Base-by-base conservation (phyloP, 2,888 invertebrate genomes). In the Brenthis daphne region DNA sequence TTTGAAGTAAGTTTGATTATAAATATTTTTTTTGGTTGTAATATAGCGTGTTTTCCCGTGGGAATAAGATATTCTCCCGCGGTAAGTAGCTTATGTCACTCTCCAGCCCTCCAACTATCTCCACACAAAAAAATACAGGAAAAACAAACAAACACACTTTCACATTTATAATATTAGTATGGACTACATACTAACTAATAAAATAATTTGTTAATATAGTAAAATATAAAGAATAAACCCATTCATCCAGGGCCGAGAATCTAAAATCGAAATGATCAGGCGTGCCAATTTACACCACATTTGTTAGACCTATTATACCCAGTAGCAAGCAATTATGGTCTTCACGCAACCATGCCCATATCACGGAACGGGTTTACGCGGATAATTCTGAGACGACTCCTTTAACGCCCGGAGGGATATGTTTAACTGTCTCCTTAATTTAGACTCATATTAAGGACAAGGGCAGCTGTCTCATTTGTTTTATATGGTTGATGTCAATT, bases 271-370 rank as follows among this genome's bases (percentile, higher is more conserved):
- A 76, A 76, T 74, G 75, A 76, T 73, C 75, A 70, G 72, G 61
- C 67, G 64, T 64, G 75, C 79, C 82, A 85, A 85, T 89, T 87
- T 83, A 81, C 86, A 87, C 85, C 83, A 85, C 83, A 87, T 88
- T 88, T 82, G 86, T 85, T 83, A 83, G 81, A 75, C 79, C 79
- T 83, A 85, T 85, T 85, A 87, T 83, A 83, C 69, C 83, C 88
- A 82, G 88, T 88, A 88, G 87, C 81, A 65, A 57, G 70, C 85
- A 88, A 88, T 89, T 88, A 88, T 80, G 78, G 80, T 54, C 64
- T 57, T 54, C 72, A 72, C 72, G 70, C 67, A 68, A 70, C 48
- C 60, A 43, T 63, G 53, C 63, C 53, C 53, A 63, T 54, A 63
- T 63, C 53, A 57, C 58, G 29, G 54, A 58, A 69, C 64, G 50